Evolutionary conservation across 2,888 invertebrate species (phyloP), one percentile per base, ranked within the genome.

Genomic region (Eudemis profundana): DNA sequence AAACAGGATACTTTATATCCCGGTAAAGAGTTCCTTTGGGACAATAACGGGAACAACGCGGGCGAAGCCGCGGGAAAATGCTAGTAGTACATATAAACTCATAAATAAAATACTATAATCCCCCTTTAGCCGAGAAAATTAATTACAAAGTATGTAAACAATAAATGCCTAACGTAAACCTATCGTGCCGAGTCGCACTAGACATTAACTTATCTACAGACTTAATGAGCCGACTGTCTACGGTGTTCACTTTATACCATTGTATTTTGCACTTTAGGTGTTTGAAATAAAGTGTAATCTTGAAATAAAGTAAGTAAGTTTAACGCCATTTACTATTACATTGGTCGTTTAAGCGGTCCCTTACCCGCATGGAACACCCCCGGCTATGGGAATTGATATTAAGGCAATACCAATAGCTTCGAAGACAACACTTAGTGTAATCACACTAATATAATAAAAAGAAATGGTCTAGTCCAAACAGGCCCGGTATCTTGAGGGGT

Each of bases 311-410:
- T n/a, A n/a, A n/a, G n/a, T 7, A n/a, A 36, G 8, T 19, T n/a
- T 59, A 17, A 5, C 10, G 44, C 44, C 12, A 36, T 47, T 57
- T 33, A 27, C 29, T 29, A 44, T 29, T 57, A 57, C 10, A 21
- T 57, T 46, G 33, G 12, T 29, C 27, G 56, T 56, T 56, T 29
- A 56, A 59, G 47, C 53, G 46, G 44, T 47, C 46, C 46, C 19
- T 40, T 27, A 33, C 65, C 65, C 65, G 65, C 65, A 65, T 65
- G 29, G 36, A n/a, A 14, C 40, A 44, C 64, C 64, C 57, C 64
- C 38, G 19, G 27, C 21, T 60, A 15, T 38, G 40, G 33, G 51
- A 65, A 65, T 65, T 59, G 59, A 65, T 61, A 62, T 54, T 47
- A 46, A 44, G 47, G 33, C 57, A 59, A 46, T 51, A 62, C 46